Conservation (phyloP, 2,113 vertebrate species). For the Xiphophorus couchianus region DNA sequence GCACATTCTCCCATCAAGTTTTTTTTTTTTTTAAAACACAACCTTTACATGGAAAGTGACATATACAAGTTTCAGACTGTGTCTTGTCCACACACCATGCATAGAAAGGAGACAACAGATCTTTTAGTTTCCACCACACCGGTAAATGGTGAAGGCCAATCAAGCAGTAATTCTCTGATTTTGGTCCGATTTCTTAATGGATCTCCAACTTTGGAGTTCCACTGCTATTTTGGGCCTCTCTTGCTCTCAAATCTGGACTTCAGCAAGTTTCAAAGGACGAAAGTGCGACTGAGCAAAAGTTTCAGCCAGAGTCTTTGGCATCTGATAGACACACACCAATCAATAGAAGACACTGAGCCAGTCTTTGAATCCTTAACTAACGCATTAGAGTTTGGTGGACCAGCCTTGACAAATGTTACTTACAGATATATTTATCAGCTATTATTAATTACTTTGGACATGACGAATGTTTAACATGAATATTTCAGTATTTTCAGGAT, state of each 20-base stretch:
- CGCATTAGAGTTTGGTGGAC: not conserved
- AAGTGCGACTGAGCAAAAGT: conserved; percentile 58
- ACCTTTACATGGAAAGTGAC: too few species aligned
- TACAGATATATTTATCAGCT: not conserved
- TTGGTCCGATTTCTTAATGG: not conserved
- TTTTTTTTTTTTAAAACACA: too few species aligned
- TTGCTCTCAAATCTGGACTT: conserved; percentile 33
- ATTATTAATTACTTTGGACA: not conserved
- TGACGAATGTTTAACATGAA: not conserved
- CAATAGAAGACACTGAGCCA: conserved; percentile 28
- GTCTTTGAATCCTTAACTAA: conserved; percentile 11
- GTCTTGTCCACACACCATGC: too few species aligned
- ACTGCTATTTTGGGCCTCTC: conserved; percentile 38
- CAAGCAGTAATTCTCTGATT: not conserved
- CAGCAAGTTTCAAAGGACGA: conserved; percentile 57
- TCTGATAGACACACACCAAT: conserved; percentile 51
- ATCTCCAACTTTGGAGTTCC: not conserved
- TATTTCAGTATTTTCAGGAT: not conserved
- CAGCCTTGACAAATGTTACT: not conserved
- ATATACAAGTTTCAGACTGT: too few species aligned
- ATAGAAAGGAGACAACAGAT: not conserved
- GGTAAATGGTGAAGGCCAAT: not conserved
- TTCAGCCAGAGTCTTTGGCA: conserved; percentile 32
- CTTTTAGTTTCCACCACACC: not conserved
- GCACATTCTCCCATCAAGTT: too few species aligned